Evolutionary conservation across 2,888 invertebrate genomes (phyloP).

Genomic region (Noctua janthe): DNA sequence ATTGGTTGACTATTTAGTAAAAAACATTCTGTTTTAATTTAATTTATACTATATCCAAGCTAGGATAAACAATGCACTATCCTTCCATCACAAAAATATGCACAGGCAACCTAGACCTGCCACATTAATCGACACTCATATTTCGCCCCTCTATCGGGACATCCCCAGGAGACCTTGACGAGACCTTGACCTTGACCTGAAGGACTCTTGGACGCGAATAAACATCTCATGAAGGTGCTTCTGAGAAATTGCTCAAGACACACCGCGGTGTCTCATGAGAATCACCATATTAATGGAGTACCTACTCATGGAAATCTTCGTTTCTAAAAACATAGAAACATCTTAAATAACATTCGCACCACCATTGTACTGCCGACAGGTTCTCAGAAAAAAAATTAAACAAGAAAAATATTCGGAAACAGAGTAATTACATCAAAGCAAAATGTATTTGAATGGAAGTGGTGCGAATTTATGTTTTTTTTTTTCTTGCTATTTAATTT

Average conservation of each 20-base stretch:
- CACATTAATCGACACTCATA: not conserved
- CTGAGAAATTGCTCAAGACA: too few relatives aligned
- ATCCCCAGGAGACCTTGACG: too few relatives aligned
- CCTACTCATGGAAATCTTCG: not conserved
- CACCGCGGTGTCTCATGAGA: not conserved
- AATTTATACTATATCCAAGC: not conserved
- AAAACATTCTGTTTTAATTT: not conserved
- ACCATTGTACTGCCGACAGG: slow-evolving; percentile 7
- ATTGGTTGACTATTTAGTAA: not conserved
- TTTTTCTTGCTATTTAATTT: slow-evolving; percentile 2
- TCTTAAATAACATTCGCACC: slow-evolving; percentile 5
- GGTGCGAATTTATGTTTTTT: slow-evolving; percentile 4
- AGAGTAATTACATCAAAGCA: slow-evolving; percentile 48
- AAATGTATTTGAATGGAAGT: slow-evolving; percentile 39
- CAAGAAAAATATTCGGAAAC: slow-evolving; percentile 27
- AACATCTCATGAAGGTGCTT: too few relatives aligned
- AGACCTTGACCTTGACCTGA: too few relatives aligned
- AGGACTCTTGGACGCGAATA: too few relatives aligned
- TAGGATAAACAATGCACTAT: not conserved
- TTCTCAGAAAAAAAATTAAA: slow-evolving; percentile 18
- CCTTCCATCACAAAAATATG: not conserved
- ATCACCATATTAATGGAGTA: not conserved
- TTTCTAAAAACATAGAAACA: not conserved
- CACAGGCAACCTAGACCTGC: not conserved
- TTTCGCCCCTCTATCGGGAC: not conserved